Base-by-base conservation (phyloP, 2,113 vertebrate species). In the Cyprinodon variegatus region DNA sequence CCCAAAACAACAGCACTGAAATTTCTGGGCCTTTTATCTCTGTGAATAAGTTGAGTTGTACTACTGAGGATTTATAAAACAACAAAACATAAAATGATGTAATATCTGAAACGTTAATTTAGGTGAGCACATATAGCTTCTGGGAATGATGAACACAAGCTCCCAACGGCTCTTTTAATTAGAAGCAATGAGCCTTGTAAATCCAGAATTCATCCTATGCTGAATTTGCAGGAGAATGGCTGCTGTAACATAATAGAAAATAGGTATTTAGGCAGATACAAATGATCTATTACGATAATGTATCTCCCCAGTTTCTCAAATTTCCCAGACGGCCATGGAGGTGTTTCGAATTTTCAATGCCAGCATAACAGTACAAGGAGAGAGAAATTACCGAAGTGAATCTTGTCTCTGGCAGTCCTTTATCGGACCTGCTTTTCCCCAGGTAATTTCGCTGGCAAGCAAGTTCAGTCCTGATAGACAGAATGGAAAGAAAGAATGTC, bases 401-500 rank as follows among this genome's bases (percentile, higher is more conserved):
- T 86, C 81, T 76, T 72, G 79, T 82, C 84, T 85, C 79, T 74
- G 79, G 85, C 86, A 88, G 86, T 85, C 92, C 82, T 87, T 94
- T 93, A 93, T 94, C 86, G 63, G 72, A 83, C 74, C 86, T 36
- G 85, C 84, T 89, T 84, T 80, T 89, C 86, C 89, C 88, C 83
- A 90, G 90, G 93, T 93, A 89, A 92, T 93, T 92, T 93, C 81
- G 79, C 86, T 74, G 78, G 89, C 85, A 85, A 82, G 83, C 82
- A 65, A 82, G 77, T 82, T 81, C 75, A 86, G 85, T 87, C 87
- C 92, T 85, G 84, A 93, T 92, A 93, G 91, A 90, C 86, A 76
- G 81, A 91, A 90, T 84, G 83, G 90, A 88, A 92, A 78, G 86
- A 85, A 93, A 93, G 72, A 93, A 92, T 92, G 89, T 91, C 81